phyloP scores from a whole-genome alignment of 23 tunicate species.

The Trididemnum clinides region DNA sequence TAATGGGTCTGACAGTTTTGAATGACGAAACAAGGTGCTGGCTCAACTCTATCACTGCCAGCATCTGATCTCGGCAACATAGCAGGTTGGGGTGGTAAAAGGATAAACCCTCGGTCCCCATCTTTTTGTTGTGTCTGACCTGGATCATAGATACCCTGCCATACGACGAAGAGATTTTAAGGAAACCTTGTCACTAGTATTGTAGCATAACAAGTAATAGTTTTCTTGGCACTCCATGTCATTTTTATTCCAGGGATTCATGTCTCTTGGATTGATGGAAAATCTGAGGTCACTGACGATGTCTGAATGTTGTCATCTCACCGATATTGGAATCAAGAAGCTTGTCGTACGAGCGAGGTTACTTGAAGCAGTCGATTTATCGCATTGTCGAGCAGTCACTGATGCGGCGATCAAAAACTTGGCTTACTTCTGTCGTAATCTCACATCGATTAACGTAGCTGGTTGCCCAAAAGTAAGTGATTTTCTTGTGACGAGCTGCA shows the following conservation, averaged over 20 bases:
- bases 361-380: slow-evolving; percentile 78
- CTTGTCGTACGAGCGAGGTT: slow-evolving; percentile 67
- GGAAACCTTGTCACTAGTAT: too few species aligned
- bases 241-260: slow-evolving; percentile 63
- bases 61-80: too few species aligned
- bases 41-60: too few species aligned
- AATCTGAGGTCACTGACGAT: slow-evolving; percentile 52
- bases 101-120: too few species aligned
- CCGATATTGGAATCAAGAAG: slow-evolving; percentile 89
- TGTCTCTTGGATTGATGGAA: slow-evolving; percentile 61
- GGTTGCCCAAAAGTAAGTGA: slow-evolving; percentile 84
- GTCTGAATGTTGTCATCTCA: slow-evolving; percentile 80
- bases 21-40: too few species aligned
- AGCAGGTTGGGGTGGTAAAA: too few species aligned
- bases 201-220: neutral
- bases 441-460: slow-evolving; percentile 62
- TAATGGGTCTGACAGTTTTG: too few species aligned
- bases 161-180: too few species aligned
- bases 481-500: too few species aligned
- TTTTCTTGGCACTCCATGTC: neutral
- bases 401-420: slow-evolving; percentile 81
- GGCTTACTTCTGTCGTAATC: slow-evolving; percentile 85
- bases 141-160: too few species aligned
- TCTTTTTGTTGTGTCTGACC: too few species aligned
- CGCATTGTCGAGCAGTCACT: slow-evolving; percentile 86